These are phyloP conservation scores for Mormyrops boulengeri DNA, from an alignment of 2,797 vertebrate genomes.

Conservation along the genomic window DNA sequence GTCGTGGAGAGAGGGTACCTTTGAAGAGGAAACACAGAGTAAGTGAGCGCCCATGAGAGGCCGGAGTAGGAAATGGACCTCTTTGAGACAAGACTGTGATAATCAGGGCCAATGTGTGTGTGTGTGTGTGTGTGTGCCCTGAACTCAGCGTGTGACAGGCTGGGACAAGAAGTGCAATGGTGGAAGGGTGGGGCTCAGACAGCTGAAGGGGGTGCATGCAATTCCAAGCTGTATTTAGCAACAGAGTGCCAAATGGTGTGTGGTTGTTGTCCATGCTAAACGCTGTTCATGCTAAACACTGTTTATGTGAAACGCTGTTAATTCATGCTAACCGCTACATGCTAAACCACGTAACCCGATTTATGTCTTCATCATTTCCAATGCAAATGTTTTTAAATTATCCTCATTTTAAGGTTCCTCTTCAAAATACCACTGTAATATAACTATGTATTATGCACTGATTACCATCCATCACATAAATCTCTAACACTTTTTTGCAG, in stretches of 20 bases:
- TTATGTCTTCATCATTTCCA: not conserved
- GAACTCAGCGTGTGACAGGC: not conserved
- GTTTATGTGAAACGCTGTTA: not conserved
- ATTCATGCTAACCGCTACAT: too few species aligned
- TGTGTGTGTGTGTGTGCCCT: not conserved
- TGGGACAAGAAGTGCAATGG: not conserved
- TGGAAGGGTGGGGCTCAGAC: not conserved
- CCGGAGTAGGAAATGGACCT: not conserved
- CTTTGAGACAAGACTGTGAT: not conserved
- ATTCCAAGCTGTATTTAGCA: not conserved
- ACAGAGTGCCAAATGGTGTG: not conserved
- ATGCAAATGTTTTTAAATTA: not conserved
- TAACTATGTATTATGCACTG: not conserved
- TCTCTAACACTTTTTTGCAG: not conserved
- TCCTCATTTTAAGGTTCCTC: not conserved
- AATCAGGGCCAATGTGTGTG: not conserved
- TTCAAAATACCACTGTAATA: not conserved
- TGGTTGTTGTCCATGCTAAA: not conserved
- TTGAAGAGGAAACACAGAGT: not conserved
- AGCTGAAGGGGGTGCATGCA: not conserved
- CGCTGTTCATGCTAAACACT: not conserved
- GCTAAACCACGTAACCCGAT: not conserved
- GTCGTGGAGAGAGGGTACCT: not conserved
- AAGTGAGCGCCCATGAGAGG: not conserved
- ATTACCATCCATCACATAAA: not conserved